phyloP scores from a whole-genome alignment of 2,113 vertebrate species.

The Talpa occidentalis region DNA sequence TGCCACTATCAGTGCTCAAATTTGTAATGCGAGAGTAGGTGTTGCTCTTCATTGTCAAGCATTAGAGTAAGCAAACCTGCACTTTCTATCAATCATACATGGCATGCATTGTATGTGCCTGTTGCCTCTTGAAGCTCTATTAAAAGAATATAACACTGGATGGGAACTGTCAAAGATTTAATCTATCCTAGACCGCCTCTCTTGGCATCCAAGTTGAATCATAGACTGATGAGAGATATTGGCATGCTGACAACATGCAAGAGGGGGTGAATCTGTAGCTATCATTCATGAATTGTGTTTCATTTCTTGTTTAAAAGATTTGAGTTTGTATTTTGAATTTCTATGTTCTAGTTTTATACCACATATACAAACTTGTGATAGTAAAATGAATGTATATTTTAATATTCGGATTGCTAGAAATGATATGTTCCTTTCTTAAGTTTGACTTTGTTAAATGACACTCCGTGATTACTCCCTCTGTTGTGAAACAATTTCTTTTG shows the following conservation, averaged over 20 bases:
- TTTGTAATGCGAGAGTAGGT: slow-evolving; percentile 13
- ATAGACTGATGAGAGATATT: neutral
- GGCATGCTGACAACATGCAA: neutral
- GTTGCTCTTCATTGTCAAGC: slow-evolving; percentile 22
- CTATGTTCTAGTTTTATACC: neutral
- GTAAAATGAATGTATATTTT: neutral
- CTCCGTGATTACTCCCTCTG: neutral
- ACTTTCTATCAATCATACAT: slow-evolving; percentile 58
- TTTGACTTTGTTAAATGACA: neutral
- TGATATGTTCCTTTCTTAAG: neutral
- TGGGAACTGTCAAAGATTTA: slow-evolving; percentile 54
- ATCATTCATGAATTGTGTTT: neutral
- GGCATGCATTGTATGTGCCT: neutral
- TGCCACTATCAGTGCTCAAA: neutral
- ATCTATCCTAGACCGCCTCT: neutral
- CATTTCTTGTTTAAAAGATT: slow-evolving; percentile 49
- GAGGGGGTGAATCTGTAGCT: neutral
- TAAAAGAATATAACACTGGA: slow-evolving; percentile 40
- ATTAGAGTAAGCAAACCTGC: slow-evolving; percentile 40
- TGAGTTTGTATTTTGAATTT: slow-evolving; percentile 12
- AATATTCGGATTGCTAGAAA: neutral
- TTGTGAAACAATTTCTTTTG: neutral
- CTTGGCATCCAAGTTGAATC: slow-evolving; percentile 6
- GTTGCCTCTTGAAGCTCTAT: slow-evolving; percentile 53
- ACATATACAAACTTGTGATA: neutral